phyloP scores from a whole-genome alignment of 2,888 invertebrate species.

The Morinoia aosen region DNA sequence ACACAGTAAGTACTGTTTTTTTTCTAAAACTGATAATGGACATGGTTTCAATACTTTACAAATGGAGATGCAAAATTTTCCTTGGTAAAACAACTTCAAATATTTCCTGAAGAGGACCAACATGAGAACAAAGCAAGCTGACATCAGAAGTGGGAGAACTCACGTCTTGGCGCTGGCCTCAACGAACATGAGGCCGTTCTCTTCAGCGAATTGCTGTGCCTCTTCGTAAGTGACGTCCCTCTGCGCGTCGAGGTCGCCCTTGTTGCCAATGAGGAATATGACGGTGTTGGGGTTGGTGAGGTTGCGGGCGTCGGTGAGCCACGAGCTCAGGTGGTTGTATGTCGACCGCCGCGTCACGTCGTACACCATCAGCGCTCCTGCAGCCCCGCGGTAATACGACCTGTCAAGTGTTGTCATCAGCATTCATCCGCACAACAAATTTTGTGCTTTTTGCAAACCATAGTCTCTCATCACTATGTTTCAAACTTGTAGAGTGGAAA shows the following conservation, averaged over 20 bases:
- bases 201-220: slow-evolving; percentile 99
- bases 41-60: too few relatives aligned
- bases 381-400: slow-evolving; percentile 97
- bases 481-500: too few relatives aligned
- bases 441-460: too few relatives aligned
- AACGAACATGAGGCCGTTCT: slow-evolving; percentile 98
- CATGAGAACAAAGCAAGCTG: slow-evolving; percentile 69
- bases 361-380: slow-evolving; percentile 99
- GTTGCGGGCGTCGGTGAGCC: slow-evolving; percentile 99
- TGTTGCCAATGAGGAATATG: slow-evolving; percentile 96
- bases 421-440: too few relatives aligned
- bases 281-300: slow-evolving; percentile 99
- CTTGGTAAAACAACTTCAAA: background rate
- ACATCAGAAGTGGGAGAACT: slow-evolving; percentile 72
- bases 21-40: too few relatives aligned
- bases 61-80: background rate
- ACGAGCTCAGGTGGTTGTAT: slow-evolving; percentile 99
- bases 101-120: background rate
- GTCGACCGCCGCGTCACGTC: slow-evolving; percentile 98
- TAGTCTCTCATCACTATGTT: too few relatives aligned
- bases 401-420: slow-evolving; percentile 71
- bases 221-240: slow-evolving; percentile 99
- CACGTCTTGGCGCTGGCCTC: slow-evolving; percentile 99
- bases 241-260: slow-evolving; percentile 72
- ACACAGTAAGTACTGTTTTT: too few relatives aligned